Evolutionary conservation across 1,140 invertebrate species (phyloP), one percentile per base, ranked within the genome.

Genomic region (Mycetomoellerius zeteki): DNA sequence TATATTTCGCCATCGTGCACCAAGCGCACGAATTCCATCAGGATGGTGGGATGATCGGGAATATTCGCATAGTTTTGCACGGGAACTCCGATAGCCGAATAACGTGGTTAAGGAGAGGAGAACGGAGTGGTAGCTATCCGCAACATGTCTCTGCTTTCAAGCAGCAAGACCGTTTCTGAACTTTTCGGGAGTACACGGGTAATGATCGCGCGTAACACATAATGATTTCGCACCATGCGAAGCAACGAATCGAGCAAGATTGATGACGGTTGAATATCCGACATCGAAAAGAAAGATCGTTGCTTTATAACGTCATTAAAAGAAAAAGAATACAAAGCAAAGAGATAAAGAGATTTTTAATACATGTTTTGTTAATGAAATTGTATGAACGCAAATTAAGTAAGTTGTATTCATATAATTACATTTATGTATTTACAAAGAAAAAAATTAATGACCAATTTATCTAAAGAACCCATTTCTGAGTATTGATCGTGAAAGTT

Each of bases 101-200:
- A 88, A 89, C 91, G 89, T 91, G 90, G 88, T 90, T 91, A 93
- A 91, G 91, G 91, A 73, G 90, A 90, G 85, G 85, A 92, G 90
- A 90, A 90, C 76, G 89, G 80, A 87, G 91, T 91, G 88, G 89
- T 93, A 93, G 90, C 93, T 94, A 93, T 94, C 94, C 94, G 94
- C 94, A 95, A 95, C 95, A 95, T 94, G 94, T 95, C 93, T 95
- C 93, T 95, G 95, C 94, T 95, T 94, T 95, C 93, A 95, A 94
- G 93, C 93, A 93, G 85, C 90, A 88, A 89, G 93, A 92, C 91
- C 87, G 93, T 73, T 84, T 89, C 72, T 86, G 60, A 90, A 90
- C 85, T 84, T 90, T 90, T 90, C 78, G 47, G 72, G n/a, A 47
- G 19, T 71, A 56, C 69, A 82, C 30, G 47, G 76, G 67, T 78